A percentile compares a stretch with the other conserved stretches of the same genome.
Evolutionary conservation across 2,888 invertebrate species (phyloP).

Genomic region (Nowickia ferox): DNA sequence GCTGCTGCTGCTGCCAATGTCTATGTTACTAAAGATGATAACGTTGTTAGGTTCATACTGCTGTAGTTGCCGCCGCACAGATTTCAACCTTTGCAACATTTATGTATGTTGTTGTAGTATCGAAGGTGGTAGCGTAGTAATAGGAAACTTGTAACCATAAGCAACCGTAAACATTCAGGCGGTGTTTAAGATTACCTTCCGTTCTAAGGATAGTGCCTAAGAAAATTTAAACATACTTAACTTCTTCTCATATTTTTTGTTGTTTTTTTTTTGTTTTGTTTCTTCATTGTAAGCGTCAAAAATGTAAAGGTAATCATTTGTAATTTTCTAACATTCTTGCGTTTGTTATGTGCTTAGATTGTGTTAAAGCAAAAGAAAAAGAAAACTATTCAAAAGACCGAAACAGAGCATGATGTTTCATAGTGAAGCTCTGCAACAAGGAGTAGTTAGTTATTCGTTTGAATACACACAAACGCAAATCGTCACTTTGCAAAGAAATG

Average conservation of each 20-base stretch:
- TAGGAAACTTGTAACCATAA: conserved; percentile 35
- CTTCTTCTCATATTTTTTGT: neutral
- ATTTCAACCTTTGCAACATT: neutral
- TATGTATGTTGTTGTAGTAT: neutral
- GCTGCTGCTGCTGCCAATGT: conserved; percentile 14
- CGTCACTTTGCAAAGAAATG: conserved; percentile 28
- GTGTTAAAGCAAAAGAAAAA: neutral
- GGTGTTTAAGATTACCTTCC: conserved; percentile 45
- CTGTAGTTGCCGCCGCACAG: neutral
- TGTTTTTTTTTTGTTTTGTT: conserved; percentile 7
- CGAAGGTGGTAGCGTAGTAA: conserved; percentile 42
- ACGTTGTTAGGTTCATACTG: conserved; percentile 11
- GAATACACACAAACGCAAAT: conserved; percentile 28
- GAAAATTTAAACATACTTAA: conserved; percentile 17
- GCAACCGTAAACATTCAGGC: conserved; percentile 41
- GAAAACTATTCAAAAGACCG: neutral
- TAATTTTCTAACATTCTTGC: conserved; percentile 70
- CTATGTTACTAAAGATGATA: conserved; percentile 25
- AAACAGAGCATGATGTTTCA: conserved; percentile 51
- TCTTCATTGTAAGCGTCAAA: conserved; percentile 65
- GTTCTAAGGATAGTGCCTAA: conserved; percentile 1
- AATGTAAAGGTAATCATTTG: conserved; percentile 69
- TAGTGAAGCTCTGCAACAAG: conserved; percentile 11
- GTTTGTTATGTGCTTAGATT: neutral
- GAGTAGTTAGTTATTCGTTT: conserved; percentile 7